Base-by-base conservation (phyloP, 2,113 vertebrate genomes). In the Nycticorax nycticorax region DNA sequence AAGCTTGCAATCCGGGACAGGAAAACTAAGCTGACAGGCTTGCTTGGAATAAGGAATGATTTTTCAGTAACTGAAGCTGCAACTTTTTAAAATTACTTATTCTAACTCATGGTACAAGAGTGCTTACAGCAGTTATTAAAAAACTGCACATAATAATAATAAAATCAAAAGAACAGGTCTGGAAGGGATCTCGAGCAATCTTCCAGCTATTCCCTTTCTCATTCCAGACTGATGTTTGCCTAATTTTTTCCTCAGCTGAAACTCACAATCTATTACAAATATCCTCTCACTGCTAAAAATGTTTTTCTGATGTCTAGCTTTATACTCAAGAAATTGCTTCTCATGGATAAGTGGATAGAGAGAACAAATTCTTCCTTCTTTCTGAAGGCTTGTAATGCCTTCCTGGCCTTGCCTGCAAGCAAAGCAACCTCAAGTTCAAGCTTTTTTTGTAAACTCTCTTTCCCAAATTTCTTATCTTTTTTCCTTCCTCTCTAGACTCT, bases 61-160 rank as follows among this genome's bases (percentile, higher is more conserved):
- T 78, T 89, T 94, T 82, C 76, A 37, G 62, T 33, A 76, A 60
- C 30, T 60, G 13, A 89, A 91, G 57, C 68, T 72, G 45, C 43
- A 82, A 14, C 22, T 13, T 81, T 24, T 72, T 64, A 14, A 64
- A 87, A 43, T 60, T 0, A 56, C 33, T 77, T 53, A 35, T 56
- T 67, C 32, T 81, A 94, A 72, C 63, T 83, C 33, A 21, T 15
- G n/a, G 68, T 71, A 52, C 45, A 28, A 75, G 66, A 91, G 47
- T 39, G 83, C 76, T 95, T 80, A 57, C 26, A 96, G 77, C 57
- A 71, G 43, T 76, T 89, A 88, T 39, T 68, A 41, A 67, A 88
- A 81, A 62, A 48, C 85, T 16, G 55, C 16, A 35, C 12, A 82
- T 10, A 93, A 71, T 43, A 47, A 47, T 53, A 37, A 62, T 11